Evolutionary conservation across 2,888 invertebrate genomes (phyloP).

Genomic region (Incurvaria masculella): DNA sequence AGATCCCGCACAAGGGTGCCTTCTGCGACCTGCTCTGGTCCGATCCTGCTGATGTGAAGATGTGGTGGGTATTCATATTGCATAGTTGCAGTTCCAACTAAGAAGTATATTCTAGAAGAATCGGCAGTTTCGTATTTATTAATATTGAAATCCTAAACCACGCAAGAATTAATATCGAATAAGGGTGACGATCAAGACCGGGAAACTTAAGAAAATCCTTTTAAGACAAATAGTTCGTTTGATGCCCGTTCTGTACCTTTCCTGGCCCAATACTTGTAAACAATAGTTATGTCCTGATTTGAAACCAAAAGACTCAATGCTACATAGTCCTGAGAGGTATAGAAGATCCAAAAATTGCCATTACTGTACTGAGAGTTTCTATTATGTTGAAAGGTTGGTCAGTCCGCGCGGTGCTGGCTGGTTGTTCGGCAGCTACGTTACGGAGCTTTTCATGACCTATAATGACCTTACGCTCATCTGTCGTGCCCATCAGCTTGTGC

Average conservation of each 20-base stretch:
- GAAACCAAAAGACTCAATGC: too few species aligned
- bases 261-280: neutral
- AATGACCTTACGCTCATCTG: slow-evolving; percentile 94
- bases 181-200: too few species aligned
- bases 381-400: slow-evolving; percentile 58
- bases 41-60: slow-evolving; percentile 95
- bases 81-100: too few species aligned
- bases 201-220: neutral
- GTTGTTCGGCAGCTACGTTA: slow-evolving; percentile 93
- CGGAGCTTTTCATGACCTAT: slow-evolving; percentile 90
- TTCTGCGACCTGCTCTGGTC: slow-evolving; percentile 99
- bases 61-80: too few species aligned
- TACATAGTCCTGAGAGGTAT: too few species aligned
- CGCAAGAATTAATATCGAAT: too few species aligned
- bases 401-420: slow-evolving; percentile 98
- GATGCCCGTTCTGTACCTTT: neutral
- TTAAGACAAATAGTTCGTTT: neutral
- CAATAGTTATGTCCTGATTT: too few species aligned
- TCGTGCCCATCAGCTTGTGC: slow-evolving; percentile 97
- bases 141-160: too few species aligned
- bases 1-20: slow-evolving; percentile 98
- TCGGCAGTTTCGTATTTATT: too few species aligned
- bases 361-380: neutral
- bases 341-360: neutral
- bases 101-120: too few species aligned